phyloP scores from a whole-genome alignment of 2,797 vertebrate species.

The Melanotaenia maccullochi region DNA sequence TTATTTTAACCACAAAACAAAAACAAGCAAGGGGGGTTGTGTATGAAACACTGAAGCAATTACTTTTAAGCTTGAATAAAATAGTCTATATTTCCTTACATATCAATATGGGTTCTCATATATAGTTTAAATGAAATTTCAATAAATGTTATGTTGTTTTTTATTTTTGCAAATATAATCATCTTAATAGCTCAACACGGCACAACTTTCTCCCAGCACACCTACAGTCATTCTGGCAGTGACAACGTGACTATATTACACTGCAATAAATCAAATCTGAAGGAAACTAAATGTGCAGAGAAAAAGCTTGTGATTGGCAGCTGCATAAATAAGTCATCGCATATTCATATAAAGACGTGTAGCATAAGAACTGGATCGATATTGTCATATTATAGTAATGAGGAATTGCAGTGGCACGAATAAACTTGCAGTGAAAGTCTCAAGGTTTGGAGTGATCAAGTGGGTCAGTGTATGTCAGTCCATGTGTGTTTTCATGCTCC shows the following conservation, averaged over 20 bases:
- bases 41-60: not conserved
- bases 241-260: slow-evolving; percentile 31
- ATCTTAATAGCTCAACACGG: not conserved
- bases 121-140: not conserved
- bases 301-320: slow-evolving; percentile 54
- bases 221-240: slow-evolving; percentile 38
- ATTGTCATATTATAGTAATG: slow-evolving; percentile 43
- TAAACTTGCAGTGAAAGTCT: slow-evolving; percentile 61
- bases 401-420: slow-evolving; percentile 62
- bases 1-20: not conserved
- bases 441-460: slow-evolving; percentile 28
- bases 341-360: slow-evolving; percentile 57
- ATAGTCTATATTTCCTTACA: slow-evolving; percentile 1
- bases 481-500: slow-evolving; percentile 47
- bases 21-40: not conserved
- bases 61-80: not conserved
- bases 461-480: slow-evolving; percentile 33
- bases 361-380: slow-evolving; percentile 46
- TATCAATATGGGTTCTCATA: slow-evolving; percentile 15
- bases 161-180: not conserved
- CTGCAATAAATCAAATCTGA: slow-evolving; percentile 17
- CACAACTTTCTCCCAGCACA: slow-evolving; percentile 4
- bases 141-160: not conserved
- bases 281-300: slow-evolving; percentile 8
- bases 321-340: slow-evolving; percentile 68